Base-by-base conservation (phyloP, 2,797 vertebrate genomes). In the Poeciliopsis turneri region DNA sequence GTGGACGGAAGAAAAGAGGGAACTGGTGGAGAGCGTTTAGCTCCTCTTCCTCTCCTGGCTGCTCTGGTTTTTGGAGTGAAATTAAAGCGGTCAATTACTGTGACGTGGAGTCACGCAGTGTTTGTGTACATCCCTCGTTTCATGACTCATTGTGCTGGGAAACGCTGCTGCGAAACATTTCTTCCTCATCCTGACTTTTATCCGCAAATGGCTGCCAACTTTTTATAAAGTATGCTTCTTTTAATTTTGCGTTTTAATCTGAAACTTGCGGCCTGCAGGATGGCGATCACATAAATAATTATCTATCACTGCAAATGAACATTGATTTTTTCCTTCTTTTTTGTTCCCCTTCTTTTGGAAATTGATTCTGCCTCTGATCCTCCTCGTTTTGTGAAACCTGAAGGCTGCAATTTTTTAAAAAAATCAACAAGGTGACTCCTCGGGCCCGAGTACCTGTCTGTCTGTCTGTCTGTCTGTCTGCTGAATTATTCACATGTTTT, bases 401-500 rank as follows among this genome's bases (percentile, higher is more conserved):
- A 92, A 89, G 79, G 88, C 78, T 69, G 85, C 86, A 86, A 85
- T 88, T 89, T 90, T n/a, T n/a, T n/a, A 30, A 72, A 73, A 88
- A 87, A 47, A 51, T 81, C 82, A 92, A 92, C 89, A 92, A 90
- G 91, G 92, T 92, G 90, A 93, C 90, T 90, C 86, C 82, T 85
- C 77, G 84, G 87, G 79, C 74, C 72, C 25, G 53, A 51, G 79
- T 13, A 85, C 39, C 66, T n/a, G 36, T 39, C 36, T 39, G 36
- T 39, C 36, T 36, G 61, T 88, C 87, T 80, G 51, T 83, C 84
- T 85, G 61, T 88, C 87, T 80, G 51, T 83, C 84, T 85, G 78
- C 88, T 92, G 82, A 87, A 92, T 92, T 82, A 92, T 90, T 90
- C 79, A 91, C 88, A 16, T 75, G 81, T 88, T 91, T 94, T 93